Percentiles rank a stretch among this genome's conserved stretches.
These are phyloP conservation scores for Hipparchia semele DNA, from an alignment of 2,888 invertebrate genomes.

Conservation along the genomic window DNA sequence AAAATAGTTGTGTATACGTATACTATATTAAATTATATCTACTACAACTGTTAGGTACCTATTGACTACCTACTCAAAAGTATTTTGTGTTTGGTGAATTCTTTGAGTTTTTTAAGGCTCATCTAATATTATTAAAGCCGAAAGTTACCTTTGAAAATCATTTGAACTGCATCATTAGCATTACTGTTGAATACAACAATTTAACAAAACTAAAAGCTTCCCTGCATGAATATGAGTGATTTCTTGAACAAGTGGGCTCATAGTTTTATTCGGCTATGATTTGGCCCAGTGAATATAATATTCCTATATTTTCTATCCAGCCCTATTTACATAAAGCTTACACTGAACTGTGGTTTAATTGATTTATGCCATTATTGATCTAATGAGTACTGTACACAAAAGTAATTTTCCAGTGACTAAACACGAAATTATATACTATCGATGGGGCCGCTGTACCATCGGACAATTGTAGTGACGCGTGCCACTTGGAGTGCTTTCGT, in stretches of 20 bases:
- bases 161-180: neutral
- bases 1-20: too few species aligned
- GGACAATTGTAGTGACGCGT: constrained; percentile 65
- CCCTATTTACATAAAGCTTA: constrained; percentile 7
- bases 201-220: constrained; percentile 2
- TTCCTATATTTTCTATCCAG: constrained; percentile 60
- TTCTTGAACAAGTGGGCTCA: constrained; percentile 57
- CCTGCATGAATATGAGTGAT: constrained; percentile 48
- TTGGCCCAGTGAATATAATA: constrained; percentile 68
- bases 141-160: too few species aligned
- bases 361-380: constrained; percentile 9
- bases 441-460: constrained; percentile 15
- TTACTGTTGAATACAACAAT: neutral
- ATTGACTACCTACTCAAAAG: too few species aligned
- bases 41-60: too few species aligned
- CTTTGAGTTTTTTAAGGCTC: too few species aligned
- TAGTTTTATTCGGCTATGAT: constrained; percentile 67
- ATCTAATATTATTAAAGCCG: too few species aligned
- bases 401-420: constrained; percentile 4
- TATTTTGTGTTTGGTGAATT: too few species aligned
- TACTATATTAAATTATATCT: too few species aligned
- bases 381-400: neutral
- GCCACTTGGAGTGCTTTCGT: constrained; percentile 72
- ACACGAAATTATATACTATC: neutral
- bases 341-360: neutral